Evolutionary conservation across 2,113 vertebrate genomes (phyloP).

Genomic region (Varanus komodoensis): DNA sequence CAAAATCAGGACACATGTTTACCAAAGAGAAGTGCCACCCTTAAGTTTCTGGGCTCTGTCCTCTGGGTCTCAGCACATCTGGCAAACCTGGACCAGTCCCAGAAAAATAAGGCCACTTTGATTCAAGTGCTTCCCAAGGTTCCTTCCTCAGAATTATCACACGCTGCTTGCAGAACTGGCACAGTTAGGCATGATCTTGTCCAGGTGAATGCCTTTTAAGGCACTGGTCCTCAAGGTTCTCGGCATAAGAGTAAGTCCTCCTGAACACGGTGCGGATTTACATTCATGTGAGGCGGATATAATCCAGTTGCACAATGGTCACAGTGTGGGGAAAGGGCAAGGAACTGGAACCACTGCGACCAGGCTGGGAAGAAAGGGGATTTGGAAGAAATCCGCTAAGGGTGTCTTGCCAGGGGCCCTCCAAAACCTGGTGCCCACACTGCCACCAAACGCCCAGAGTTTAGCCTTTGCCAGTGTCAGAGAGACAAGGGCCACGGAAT

Average conservation of each 20-base stretch:
- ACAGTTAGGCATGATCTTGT: fast-evolving
- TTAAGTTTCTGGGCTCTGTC: too few species aligned
- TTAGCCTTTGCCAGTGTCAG: background rate
- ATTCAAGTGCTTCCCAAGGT: background rate
- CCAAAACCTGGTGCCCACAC: too few species aligned
- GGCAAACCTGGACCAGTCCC: background rate
- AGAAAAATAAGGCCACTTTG: background rate
- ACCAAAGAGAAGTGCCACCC: too few species aligned
- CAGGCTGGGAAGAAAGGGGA: too few species aligned
- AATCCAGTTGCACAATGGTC: background rate
- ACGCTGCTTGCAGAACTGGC: fast-evolving
- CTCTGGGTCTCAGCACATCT: background rate
- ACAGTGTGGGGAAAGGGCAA: background rate
- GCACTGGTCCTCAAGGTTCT: background rate
- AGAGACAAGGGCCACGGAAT: background rate
- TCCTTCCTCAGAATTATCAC: background rate
- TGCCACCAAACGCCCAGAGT: too few species aligned
- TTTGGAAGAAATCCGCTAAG: too few species aligned
- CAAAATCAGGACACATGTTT: too few species aligned
- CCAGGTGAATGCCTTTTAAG: background rate
- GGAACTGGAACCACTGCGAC: too few species aligned
- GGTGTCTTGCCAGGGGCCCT: too few species aligned
- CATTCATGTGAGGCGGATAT: background rate
- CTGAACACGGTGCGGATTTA: background rate
- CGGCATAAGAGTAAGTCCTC: background rate